Evolutionary conservation across 2,888 invertebrate genomes (phyloP), one percentile per base, ranked within the genome.

Genomic region (Drosophila fungiperda): DNA sequence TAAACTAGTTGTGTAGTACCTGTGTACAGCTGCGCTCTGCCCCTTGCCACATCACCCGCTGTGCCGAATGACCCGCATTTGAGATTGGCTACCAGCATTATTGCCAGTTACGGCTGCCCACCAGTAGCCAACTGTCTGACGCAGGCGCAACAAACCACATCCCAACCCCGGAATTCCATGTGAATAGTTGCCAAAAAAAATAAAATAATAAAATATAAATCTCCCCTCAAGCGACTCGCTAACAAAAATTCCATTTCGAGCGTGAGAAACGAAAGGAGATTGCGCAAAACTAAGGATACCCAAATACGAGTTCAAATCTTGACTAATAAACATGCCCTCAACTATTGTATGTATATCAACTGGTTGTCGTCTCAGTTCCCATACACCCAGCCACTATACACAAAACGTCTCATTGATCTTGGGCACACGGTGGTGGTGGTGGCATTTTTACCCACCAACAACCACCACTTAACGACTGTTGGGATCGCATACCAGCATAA

Each of bases 401-500:
- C 11, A 33, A 59, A 60, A 64, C 61, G 75, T 78, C 75, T 53
- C 65, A 68, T 68, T 57, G 55, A 63, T 67, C 59, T 70, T 52
- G 35, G 49, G n/a, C 8, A 53, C 59, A 12, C 49, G 63, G 35
- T 54, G 82, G 84, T 76, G 82, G 84, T 76, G 81, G 78, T 78
- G 83, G 83, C 67, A 65, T 62, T 66, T 72, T 68, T 40, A 33
- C 69, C 68, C 45, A 45, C 66, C 64, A 73, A 75, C 74, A 68
- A 66, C 68, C 72, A 74, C 49, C 49, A 59, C 72, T 60, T 72
- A 54, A 75, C 61, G 49, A 69, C 61, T 78, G 59, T 53, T 45
- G 79, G 80, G 76, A 75, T 79, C 80, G 72, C 78, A 87, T 87
- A 76, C 74, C 80, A 82, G 72, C 80, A 83, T 79, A 79, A 77